Evolutionary conservation across 92 coral and sea anemone genomes (phyloP), one percentile per base, ranked within the genome.

Genomic region (Epizoanthus stellaris): DNA sequence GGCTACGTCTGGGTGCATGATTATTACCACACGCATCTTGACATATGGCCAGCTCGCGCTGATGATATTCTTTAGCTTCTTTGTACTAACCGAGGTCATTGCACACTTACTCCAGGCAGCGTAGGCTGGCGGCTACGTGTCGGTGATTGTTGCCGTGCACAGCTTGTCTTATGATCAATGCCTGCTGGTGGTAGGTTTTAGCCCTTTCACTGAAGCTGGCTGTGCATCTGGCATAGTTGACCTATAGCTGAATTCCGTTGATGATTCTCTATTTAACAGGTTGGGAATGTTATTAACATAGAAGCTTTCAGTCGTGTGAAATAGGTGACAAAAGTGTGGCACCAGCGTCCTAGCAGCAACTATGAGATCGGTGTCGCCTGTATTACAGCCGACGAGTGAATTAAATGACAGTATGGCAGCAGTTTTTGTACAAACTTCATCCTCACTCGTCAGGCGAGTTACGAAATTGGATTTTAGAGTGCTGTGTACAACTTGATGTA

Each of bases 401-500:
- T 12, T 20, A 66, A 53, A 64, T 9, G 60, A 39, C 84, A 49
- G 19, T 57, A 58, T 38, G 39, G 30, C 45, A 39, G 84, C 67
- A 39, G 25, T n/a, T n/a, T n/a, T 52, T 15, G 34, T 17, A 10
- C 82, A 36, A 11, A 34, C 42, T 5, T 40, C 13, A 57, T 80
- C 19, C 36, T 49, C 62, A 47, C 21, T 68, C 12, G 39, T 52
- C 49, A 40, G 7, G 15, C n/a, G n/a, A n/a, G 62, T 19, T 23
- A 67, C 14, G 30, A 66, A 23, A 15, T 36, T 39, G 74, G 5
- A 11, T 52, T 81, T 81, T 43, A 81, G 13, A 73, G 21, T 59
- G 19, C 12, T 73, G 76, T 81, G 77, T 9, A 81, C 86, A 4
- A 81, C 86, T 36, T 73, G 86, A 20, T 81, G 86, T 43, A 81